Evolutionary conservation across 2,797 vertebrate genomes (phyloP).

Genomic region (Novumbra hubbsi): DNA sequence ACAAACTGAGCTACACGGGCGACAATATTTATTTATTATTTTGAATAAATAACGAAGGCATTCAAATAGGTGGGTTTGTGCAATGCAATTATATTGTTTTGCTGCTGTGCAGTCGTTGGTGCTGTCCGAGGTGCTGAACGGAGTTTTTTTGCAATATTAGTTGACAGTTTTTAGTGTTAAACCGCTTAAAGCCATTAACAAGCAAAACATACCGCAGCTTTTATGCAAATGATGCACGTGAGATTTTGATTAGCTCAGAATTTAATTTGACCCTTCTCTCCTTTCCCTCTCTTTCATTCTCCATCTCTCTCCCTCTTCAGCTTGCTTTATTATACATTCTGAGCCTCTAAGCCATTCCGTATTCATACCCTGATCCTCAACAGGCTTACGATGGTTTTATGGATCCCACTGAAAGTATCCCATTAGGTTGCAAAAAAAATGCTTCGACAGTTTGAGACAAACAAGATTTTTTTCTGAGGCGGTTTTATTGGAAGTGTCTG

Average conservation of each 20-base stretch:
- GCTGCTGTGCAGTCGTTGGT: not conserved
- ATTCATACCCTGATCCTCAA: constrained; percentile 40
- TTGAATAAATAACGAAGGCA: not conserved
- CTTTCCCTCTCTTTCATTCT: not conserved
- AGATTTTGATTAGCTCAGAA: not conserved
- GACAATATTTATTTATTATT: too few species aligned
- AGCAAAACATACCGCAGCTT: not conserved
- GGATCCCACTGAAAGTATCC: not conserved
- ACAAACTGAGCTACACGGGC: too few species aligned
- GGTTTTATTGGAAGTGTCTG: not conserved
- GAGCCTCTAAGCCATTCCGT: constrained; percentile 35
- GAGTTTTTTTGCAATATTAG: not conserved
- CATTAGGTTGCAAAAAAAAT: not conserved
- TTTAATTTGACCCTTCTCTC: not conserved
- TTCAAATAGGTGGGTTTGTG: not conserved
- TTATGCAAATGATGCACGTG: not conserved
- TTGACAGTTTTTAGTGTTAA: not conserved
- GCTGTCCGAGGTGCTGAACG: constrained; percentile 33
- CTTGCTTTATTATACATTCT: not conserved
- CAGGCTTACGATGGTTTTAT: constrained; percentile 41
- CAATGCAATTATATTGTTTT: not conserved
- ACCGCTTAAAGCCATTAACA: not conserved
- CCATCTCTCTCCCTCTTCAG: not conserved
- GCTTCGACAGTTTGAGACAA: not conserved
- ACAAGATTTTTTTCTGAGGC: not conserved